Conservation (phyloP, 92 coral and sea anemone species). For the Umimayanthus chanpuru region DNA sequence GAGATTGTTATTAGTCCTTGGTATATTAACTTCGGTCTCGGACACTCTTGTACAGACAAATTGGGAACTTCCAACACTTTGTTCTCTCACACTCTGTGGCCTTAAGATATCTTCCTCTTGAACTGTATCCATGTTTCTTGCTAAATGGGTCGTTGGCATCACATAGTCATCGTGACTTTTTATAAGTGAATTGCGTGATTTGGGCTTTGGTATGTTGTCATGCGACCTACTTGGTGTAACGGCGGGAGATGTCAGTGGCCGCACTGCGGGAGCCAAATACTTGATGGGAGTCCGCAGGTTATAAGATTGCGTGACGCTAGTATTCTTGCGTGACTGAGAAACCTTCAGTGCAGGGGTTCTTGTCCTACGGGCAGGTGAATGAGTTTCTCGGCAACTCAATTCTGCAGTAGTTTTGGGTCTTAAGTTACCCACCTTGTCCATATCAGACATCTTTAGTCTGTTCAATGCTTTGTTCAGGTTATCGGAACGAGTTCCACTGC, state of each 20-base stretch:
- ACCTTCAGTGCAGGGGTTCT: conserved; percentile 26
- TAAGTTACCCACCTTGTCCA: conserved; percentile 33
- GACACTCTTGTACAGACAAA: conserved; percentile 32
- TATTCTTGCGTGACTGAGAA: conserved; percentile 15
- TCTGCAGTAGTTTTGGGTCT: conserved; percentile 45
- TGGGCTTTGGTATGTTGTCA: conserved; percentile 1
- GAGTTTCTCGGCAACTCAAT: neutral
- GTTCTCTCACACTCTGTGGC: neutral
- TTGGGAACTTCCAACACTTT: neutral
- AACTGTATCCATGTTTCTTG: conserved; percentile 15
- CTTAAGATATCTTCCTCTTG: conserved; percentile 1
- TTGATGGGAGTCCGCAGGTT: conserved; percentile 21
- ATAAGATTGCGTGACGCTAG: conserved; percentile 26
- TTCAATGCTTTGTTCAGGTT: conserved; percentile 44
- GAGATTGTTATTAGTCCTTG: conserved; percentile 11
- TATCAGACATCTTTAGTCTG: conserved; percentile 40
- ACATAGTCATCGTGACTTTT: conserved; percentile 7
- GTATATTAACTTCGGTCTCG: conserved; percentile 37
- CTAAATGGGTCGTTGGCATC: neutral
- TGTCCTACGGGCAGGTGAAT: conserved; percentile 21
- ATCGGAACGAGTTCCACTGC: conserved; percentile 3
- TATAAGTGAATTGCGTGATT: conserved; percentile 4
- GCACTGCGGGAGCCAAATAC: neutral
- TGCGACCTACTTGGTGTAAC: conserved; percentile 24
- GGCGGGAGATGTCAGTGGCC: conserved; percentile 36